Evolutionary conservation across 2,797 vertebrate genomes (phyloP).

Genomic region (Anolis apletophallus): DNA sequence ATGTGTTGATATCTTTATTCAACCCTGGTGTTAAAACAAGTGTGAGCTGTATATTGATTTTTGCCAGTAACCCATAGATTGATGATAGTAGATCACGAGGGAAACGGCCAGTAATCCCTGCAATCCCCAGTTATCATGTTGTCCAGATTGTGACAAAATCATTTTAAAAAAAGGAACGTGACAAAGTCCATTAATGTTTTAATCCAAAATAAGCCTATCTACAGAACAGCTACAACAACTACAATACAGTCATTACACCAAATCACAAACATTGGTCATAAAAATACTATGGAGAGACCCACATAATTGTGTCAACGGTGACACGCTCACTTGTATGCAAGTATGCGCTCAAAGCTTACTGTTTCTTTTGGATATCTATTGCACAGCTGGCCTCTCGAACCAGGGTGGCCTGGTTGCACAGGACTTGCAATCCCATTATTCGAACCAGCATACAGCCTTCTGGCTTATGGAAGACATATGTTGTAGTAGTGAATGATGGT

Average conservation of each 20-base stretch:
- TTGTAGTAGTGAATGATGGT: neutral
- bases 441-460: neutral
- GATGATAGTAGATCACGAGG: too few relatives aligned
- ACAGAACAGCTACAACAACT: neutral
- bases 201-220: neutral
- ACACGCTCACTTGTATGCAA: neutral
- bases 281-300: too few relatives aligned
- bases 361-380: neutral
- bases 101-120: neutral
- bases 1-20: too few relatives aligned
- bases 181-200: neutral
- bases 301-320: neutral
- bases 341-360: neutral
- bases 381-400: neutral
- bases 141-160: neutral
- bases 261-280: neutral
- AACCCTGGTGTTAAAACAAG: too few relatives aligned
- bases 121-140: neutral
- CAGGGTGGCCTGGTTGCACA: neutral
- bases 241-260: neutral
- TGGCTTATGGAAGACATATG: neutral
- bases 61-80: too few relatives aligned
- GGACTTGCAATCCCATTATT: neutral
- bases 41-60: too few relatives aligned
- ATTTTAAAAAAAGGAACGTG: neutral